These are phyloP conservation scores for Branchinecta sandiegonensis DNA, from an alignment of 2,888 invertebrate genomes.

Conservation along the genomic window DNA sequence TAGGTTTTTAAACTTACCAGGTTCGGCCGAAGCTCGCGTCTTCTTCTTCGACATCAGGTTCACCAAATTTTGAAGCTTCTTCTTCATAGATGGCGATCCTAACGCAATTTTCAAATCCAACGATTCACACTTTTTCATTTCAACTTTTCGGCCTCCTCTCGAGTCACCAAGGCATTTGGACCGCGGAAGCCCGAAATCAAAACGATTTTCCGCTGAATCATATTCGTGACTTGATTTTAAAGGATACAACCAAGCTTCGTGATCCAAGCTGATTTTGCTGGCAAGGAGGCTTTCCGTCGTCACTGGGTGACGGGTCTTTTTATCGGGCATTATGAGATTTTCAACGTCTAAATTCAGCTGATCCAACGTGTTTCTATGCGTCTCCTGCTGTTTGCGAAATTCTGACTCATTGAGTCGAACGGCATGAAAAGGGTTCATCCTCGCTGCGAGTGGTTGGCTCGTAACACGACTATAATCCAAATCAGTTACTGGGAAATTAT, in stretches of 20 bases:
- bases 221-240: background rate
- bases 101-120: background rate
- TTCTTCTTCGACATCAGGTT: background rate
- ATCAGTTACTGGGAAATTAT: too few relatives aligned
- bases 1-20: too few relatives aligned
- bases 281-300: slow-evolving; percentile 4
- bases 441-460: too few relatives aligned
- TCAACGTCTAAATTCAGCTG: slow-evolving; percentile 75
- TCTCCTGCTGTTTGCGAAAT: slow-evolving; percentile 44
- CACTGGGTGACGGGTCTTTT: background rate
- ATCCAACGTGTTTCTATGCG: slow-evolving; percentile 65
- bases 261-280: background rate
- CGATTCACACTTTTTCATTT: slow-evolving; percentile 9
- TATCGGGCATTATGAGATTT: slow-evolving; percentile 71
- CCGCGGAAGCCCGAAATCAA: background rate
- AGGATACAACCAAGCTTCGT: background rate
- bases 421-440: too few relatives aligned
- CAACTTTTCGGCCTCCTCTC: background rate
- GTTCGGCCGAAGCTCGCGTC: background rate
- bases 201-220: slow-evolving; percentile 1
- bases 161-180: background rate
- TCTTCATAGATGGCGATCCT: background rate
- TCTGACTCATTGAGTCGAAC: too few relatives aligned
- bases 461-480: too few relatives aligned
- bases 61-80: background rate